Conservation (phyloP, 2,797 vertebrate genomes). For the Chaetophractus vellerosus region DNA sequence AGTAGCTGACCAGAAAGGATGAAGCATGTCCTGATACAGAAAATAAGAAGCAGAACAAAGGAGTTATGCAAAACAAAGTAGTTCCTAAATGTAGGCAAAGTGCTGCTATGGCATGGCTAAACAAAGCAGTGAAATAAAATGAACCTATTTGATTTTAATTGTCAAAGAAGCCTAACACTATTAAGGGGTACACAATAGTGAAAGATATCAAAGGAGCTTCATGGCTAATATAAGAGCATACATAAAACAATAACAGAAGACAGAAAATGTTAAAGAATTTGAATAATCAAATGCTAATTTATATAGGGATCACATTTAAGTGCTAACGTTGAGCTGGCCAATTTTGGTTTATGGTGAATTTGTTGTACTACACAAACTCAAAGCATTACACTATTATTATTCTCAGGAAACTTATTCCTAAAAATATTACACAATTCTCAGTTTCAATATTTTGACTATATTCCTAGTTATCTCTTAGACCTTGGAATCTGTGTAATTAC, state of each 20-base stretch:
- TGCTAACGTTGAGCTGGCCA: neutral
- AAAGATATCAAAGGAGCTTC: constrained; percentile 1
- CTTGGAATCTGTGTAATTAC: constrained; percentile 61
- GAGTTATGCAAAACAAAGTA: neutral
- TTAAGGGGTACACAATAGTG: neutral
- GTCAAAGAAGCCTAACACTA: constrained; percentile 6
- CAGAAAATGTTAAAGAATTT: neutral
- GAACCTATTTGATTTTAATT: neutral
- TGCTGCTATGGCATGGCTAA: neutral
- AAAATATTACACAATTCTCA: constrained; percentile 9
- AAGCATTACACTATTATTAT: neutral
- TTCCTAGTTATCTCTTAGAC: constrained; percentile 46
- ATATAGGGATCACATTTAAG: neutral
- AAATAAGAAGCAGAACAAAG: neutral
- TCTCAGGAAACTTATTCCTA: constrained; percentile 6
- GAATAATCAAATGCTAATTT: neutral
- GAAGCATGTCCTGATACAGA: neutral
- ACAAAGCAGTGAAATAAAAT: neutral
- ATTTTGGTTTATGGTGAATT: neutral
- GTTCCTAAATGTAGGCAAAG: neutral
- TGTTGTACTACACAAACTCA: neutral
- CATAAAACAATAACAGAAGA: neutral
- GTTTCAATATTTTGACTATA: constrained; percentile 43
- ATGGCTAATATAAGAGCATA: neutral
- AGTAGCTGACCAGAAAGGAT: neutral